These are phyloP conservation scores for Smittia aterrima DNA, from an alignment of 2,888 invertebrate species.

Conservation along the genomic window DNA sequence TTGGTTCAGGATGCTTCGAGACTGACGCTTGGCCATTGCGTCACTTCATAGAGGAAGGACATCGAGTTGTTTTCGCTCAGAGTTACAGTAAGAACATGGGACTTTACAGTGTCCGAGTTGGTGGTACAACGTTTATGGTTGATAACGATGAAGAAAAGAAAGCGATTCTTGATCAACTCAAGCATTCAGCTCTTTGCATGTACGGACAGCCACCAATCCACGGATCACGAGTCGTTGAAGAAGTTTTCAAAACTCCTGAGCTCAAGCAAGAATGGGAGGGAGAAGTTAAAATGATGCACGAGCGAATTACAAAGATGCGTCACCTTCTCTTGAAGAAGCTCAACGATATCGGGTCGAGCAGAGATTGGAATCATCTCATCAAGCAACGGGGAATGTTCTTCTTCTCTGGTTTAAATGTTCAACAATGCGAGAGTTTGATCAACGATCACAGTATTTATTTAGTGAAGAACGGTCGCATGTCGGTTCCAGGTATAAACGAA, in stretches of 20 bases:
- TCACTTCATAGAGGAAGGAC: constrained; percentile 83
- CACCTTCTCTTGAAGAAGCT: constrained; percentile 72
- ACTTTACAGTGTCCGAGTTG: constrained; percentile 84
- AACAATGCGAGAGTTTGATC: constrained; percentile 82
- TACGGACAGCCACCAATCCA: constrained; percentile 97
- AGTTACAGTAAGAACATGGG: constrained; percentile 99
- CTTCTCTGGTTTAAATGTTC: constrained; percentile 86
- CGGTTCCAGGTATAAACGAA: constrained; percentile 93
- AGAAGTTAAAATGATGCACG: constrained; percentile 97
- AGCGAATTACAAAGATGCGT: constrained; percentile 91
- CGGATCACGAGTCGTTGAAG: constrained; percentile 85
- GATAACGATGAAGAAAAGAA: constrained; percentile 75
- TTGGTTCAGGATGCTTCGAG: constrained; percentile 83
- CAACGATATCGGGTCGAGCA: constrained; percentile 75
- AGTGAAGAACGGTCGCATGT: constrained; percentile 97
- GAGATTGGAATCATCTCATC: constrained; percentile 91
- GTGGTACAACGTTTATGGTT: constrained; percentile 80
- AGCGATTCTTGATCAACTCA: constrained; percentile 86
- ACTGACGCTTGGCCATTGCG: constrained; percentile 87
- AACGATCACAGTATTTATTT: constrained; percentile 92
- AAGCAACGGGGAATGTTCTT: constrained; percentile 99
- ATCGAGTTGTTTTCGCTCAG: constrained; percentile 82
- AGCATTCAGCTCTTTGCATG: constrained; percentile 91
- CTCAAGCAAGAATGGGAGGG: constrained; percentile 71
- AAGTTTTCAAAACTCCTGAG: constrained; percentile 72